Conservation (phyloP, 2,113 vertebrate species). For the Crotalus horridus region DNA sequence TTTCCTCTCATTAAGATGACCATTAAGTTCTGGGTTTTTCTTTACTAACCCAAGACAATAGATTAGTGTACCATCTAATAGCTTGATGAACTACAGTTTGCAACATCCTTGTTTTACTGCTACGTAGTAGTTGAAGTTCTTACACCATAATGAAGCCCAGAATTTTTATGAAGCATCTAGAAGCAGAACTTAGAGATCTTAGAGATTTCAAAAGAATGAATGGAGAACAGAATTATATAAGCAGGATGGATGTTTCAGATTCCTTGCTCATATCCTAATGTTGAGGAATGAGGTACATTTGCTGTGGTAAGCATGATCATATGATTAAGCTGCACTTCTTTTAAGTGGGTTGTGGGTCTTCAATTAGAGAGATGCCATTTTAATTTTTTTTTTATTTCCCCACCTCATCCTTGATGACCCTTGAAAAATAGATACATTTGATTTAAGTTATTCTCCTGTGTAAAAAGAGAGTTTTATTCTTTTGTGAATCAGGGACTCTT, state of each 20-base stretch:
- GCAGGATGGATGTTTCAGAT: background rate
- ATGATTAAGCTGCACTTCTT: background rate
- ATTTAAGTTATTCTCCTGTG: background rate
- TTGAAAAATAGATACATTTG: background rate
- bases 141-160: background rate
- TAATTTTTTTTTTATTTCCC: background rate
- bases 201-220: background rate
- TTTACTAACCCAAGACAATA: background rate
- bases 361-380: background rate
- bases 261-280: background rate
- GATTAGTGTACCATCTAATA: background rate
- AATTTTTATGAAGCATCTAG: background rate
- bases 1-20: background rate
- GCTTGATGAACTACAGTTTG: background rate
- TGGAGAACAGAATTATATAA: background rate
- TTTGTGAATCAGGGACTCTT: background rate
- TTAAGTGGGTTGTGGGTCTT: background rate
- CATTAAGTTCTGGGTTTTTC: background rate
- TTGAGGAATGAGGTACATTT: background rate
- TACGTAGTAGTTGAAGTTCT: background rate
- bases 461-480: background rate
- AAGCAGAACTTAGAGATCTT: too few relatives aligned
- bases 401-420: background rate
- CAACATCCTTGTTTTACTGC: background rate
- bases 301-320: background rate